Evolutionary conservation across 2,113 vertebrate species (phyloP).

Genomic region (Rattus rattus): DNA sequence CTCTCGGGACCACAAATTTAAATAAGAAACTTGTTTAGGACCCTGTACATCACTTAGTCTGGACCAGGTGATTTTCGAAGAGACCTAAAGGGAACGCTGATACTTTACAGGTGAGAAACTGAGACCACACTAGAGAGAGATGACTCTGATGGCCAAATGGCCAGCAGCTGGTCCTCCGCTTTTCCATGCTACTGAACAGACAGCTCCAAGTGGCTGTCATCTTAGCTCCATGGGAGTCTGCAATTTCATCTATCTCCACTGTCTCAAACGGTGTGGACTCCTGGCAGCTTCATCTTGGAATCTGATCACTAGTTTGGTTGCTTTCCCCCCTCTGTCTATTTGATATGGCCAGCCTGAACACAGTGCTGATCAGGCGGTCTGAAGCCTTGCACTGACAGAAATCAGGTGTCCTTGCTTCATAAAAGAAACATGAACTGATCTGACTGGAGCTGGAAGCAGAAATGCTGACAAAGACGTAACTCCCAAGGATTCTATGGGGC

Average conservation of each 20-base stretch:
- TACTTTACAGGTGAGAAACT: not conserved
- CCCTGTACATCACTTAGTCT: not conserved
- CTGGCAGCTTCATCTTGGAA: conserved; percentile 79
- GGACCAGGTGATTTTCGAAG: not conserved
- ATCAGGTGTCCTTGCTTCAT: conserved; percentile 86
- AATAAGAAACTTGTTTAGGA: not conserved
- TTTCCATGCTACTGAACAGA: conserved; percentile 75
- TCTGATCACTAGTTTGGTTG: conserved; percentile 81
- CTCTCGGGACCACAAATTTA: not conserved
- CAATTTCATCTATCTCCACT: conserved; percentile 74
- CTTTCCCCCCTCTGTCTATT: conserved; percentile 82
- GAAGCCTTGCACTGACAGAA: conserved; percentile 84
- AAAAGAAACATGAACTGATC: conserved; percentile 84
- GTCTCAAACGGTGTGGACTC: conserved; percentile 74
- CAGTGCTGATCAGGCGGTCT: conserved; percentile 80
- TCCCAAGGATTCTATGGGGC: conserved; percentile 74
- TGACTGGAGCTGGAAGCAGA: conserved; percentile 77
- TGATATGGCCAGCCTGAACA: conserved; percentile 81
- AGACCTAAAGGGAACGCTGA: not conserved
- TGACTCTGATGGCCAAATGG: conserved; percentile 15
- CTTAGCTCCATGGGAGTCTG: conserved; percentile 62
- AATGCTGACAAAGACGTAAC: conserved; percentile 80
- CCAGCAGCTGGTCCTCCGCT: conserved; percentile 63
- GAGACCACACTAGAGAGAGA: not conserved
- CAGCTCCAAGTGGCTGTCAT: conserved; percentile 71